These are phyloP conservation scores for Holocentrus rufus DNA, from an alignment of 2,797 vertebrate genomes.

Conservation along the genomic window DNA sequence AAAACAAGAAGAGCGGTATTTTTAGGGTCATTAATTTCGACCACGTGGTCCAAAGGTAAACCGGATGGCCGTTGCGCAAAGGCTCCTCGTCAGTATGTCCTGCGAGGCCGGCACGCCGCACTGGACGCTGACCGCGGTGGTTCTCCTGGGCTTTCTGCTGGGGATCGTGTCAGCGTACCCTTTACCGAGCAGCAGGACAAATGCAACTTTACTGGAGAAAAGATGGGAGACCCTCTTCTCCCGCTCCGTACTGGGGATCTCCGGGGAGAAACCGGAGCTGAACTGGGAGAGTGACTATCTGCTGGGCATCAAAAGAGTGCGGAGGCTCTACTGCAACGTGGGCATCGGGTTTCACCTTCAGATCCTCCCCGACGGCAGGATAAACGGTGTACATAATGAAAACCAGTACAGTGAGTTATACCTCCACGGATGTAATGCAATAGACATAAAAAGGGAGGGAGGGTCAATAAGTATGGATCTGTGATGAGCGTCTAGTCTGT, in stretches of 20 bases:
- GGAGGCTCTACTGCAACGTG: constrained; percentile 98
- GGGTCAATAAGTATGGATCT: constrained; percentile 73
- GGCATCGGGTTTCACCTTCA: constrained; percentile 99
- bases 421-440: constrained; percentile 79
- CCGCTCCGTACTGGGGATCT: constrained; percentile 89
- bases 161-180: constrained; percentile 86
- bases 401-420: constrained; percentile 97
- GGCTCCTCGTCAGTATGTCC: constrained; percentile 95
- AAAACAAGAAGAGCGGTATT: constrained; percentile 97
- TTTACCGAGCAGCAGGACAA: constrained; percentile 83
- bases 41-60: constrained; percentile 96
- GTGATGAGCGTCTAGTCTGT: constrained; percentile 55
- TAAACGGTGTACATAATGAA: constrained; percentile 93
- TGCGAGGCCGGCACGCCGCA: constrained; percentile 87
- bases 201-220: constrained; percentile 87
- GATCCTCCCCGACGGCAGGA: constrained; percentile 91
- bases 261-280: constrained; percentile 88
- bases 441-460: constrained; percentile 68
- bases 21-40: constrained; percentile 98
- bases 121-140: constrained; percentile 85
- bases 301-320: constrained; percentile 95
- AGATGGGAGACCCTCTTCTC: constrained; percentile 92
- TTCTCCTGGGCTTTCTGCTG: constrained; percentile 88
- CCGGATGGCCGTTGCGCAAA: constrained; percentile 93
- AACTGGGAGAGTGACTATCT: constrained; percentile 96